Conservation (phyloP, 2,888 invertebrate genomes). For the Machimus atricapillus region DNA sequence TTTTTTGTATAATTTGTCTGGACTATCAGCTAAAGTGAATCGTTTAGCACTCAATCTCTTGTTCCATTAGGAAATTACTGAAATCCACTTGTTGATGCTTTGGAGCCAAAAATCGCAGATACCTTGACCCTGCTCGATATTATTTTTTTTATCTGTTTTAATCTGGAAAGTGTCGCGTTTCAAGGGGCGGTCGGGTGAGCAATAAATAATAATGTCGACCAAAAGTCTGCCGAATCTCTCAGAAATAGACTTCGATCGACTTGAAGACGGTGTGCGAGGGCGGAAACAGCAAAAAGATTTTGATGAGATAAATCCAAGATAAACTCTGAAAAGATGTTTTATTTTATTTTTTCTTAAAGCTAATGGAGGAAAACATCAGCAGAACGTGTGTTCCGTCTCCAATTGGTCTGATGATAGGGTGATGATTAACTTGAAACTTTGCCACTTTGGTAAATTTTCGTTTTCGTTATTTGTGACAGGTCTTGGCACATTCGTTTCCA, state of each 20-base stretch:
- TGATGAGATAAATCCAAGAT: background rate
- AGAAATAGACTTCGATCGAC: constrained; percentile 8
- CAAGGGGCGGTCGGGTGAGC: background rate
- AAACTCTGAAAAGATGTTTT: background rate
- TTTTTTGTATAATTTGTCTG: background rate
- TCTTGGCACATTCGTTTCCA: background rate
- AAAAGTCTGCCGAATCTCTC: background rate
- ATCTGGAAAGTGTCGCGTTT: background rate
- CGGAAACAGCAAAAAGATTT: background rate
- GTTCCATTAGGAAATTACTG: background rate
- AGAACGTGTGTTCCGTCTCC: background rate
- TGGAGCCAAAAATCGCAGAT: background rate
- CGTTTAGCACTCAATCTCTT: background rate
- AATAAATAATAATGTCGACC: background rate
- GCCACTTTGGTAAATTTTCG: background rate
- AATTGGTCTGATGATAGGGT: background rate
- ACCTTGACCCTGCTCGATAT: background rate
- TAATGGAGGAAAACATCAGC: background rate
- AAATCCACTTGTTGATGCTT: background rate
- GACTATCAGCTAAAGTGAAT: background rate
- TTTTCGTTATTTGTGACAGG: constrained; percentile 1
- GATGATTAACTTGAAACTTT: constrained; percentile 5
- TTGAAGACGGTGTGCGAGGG: background rate
- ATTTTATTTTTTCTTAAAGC: background rate
- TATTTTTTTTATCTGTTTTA: background rate